Conservation (phyloP, 2,797 vertebrate species). For the Todus mexicanus region DNA sequence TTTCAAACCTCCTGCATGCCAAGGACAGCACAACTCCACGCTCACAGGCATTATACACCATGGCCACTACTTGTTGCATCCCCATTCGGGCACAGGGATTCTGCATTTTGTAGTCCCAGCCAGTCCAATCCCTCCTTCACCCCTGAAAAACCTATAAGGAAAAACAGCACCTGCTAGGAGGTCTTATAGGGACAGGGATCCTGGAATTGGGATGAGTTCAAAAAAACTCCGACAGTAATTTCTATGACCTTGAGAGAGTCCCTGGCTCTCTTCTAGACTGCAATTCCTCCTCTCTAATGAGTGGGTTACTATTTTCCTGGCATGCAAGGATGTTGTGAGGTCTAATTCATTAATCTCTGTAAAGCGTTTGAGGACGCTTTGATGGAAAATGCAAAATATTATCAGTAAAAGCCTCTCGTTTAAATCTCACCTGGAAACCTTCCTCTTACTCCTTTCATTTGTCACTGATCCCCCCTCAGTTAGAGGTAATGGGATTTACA, state of each 20-base stretch:
- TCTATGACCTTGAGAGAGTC: background rate
- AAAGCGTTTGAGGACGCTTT: background rate
- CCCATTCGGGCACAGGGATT: background rate
- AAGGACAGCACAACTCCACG: background rate
- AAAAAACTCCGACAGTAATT: background rate
- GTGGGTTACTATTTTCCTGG: background rate
- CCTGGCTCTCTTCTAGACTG: background rate
- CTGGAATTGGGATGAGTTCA: background rate
- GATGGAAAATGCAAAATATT: constrained; percentile 28
- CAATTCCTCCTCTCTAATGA: background rate
- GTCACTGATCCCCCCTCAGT: background rate
- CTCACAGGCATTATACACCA: accelerated
- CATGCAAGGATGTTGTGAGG: background rate
- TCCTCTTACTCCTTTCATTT: background rate
- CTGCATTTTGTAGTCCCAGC: background rate
- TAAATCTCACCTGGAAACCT: constrained; percentile 31
- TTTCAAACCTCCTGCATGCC: background rate
- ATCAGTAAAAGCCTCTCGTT: background rate
- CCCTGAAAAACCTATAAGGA: background rate
- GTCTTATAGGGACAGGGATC: background rate
- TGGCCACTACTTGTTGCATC: background rate
- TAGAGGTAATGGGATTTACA: background rate
- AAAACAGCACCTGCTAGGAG: background rate
- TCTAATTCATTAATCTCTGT: constrained; percentile 6
- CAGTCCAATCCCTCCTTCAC: background rate